Conservation (phyloP, 2,113 vertebrate species). For the Osmerus mordax region DNA sequence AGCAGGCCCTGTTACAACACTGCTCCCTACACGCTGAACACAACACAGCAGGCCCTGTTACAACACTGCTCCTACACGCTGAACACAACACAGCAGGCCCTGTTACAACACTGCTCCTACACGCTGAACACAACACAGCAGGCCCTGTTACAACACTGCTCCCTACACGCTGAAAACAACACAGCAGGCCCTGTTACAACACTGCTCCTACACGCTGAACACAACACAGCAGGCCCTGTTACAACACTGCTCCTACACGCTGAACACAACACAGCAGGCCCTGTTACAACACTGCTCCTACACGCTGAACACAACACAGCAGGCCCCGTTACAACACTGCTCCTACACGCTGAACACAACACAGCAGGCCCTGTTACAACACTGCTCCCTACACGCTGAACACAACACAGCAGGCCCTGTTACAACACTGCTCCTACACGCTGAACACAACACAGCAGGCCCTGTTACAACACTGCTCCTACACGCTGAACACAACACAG, state of each 20-base stretch:
- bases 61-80: neutral
- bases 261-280: neutral
- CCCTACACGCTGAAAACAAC: neutral
- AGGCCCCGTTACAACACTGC: neutral
- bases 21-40: slow-evolving; percentile 58
- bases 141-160: neutral
- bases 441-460: neutral
- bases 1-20: neutral
- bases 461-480: neutral
- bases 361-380: neutral
- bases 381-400: slow-evolving; percentile 57
- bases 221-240: neutral
- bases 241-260: neutral
- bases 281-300: neutral
- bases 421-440: neutral
- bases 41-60: neutral
- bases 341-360: neutral
- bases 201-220: slow-evolving; percentile 56
- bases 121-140: slow-evolving; percentile 56
- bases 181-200: neutral
- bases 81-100: neutral
- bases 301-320: slow-evolving; percentile 56
- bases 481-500: slow-evolving; percentile 57
- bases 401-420: neutral
- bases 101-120: neutral